Evolutionary conservation across 1,140 invertebrate genomes (phyloP), one percentile per base, ranked within the genome.

Genomic region (Maniola jurtina): DNA sequence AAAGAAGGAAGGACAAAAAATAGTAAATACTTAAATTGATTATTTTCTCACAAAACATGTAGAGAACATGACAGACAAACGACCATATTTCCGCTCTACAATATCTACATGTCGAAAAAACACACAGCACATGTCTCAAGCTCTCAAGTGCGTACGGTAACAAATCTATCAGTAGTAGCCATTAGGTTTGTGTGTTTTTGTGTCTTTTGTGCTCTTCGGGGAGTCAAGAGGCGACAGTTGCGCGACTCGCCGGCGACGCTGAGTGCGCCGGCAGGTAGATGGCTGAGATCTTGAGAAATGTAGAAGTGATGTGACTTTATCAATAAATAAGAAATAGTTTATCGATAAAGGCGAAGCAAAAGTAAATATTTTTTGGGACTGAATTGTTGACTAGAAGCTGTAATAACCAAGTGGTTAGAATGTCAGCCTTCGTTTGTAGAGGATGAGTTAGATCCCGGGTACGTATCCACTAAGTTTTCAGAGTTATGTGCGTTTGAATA

Each of bases 141-240:
- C 48, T 64, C 14, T 54, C 52, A 15, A 55, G 52, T 56, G 54
- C 13, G 34, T 52, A 40, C 35, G 57, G 36, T 33, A 50, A 69
- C 57, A 64, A 69, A 64, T 69, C 67, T 59, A 64, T 64, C 67
- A 69, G 66, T 62, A 25, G 40, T n/a, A 33, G 13, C 36, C 48
- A 67, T 71, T 64, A 67, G 34, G 25, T 55, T 54, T 54, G 8
- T 36, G 54, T 55, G 54, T 55, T 55, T 35, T 55, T 35, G 54
- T 55, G 11, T 7, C 33, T 13, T 54, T 54, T 54, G 45, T 48
- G 45, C 45, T n/a, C 45, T 5, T 13, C 13, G 16, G 6, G 55
- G 33, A 58, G 64, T 70, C 64, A 72, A 70, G 68, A 68, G 68
- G 68, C 50, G 47, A 61, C 48, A 34, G 66, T 59, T 59, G 60